phyloP scores from a whole-genome alignment of 2,888 invertebrate genomes.

The Entomobrya proxima region DNA sequence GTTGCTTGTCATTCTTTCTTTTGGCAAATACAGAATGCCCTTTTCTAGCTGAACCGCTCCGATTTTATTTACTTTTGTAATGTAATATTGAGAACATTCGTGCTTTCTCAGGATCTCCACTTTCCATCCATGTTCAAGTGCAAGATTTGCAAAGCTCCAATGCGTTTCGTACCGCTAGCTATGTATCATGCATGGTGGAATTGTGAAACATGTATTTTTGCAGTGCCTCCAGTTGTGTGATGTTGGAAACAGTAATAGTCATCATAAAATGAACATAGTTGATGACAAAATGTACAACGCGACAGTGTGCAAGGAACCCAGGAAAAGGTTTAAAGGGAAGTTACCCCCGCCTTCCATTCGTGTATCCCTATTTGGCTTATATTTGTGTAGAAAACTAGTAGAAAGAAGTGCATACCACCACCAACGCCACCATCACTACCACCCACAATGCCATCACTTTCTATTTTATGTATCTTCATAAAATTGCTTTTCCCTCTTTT shows the following conservation, averaged over 20 bases:
- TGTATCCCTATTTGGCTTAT: no score
- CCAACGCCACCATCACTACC: background rate
- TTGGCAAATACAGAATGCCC: background rate
- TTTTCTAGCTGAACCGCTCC: slow-evolving; percentile 26
- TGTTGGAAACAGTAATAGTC: background rate
- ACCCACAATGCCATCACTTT: slow-evolving; percentile 16
- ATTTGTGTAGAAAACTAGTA: no score
- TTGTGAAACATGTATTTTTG: no score
- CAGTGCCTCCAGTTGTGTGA: background rate
- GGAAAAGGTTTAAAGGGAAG: slow-evolving; percentile 19
- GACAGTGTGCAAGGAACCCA: background rate
- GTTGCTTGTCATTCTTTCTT: background rate
- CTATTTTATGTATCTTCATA: slow-evolving; percentile 17
- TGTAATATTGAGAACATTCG: slow-evolving; percentile 37
- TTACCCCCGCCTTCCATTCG: no score
- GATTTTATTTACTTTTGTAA: slow-evolving; percentile 62
- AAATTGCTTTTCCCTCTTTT: slow-evolving; percentile 13
- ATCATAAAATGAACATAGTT: slow-evolving; percentile 44
- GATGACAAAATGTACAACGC: background rate
- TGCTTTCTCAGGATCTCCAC: slow-evolving; percentile 8
- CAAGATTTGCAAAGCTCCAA: background rate
- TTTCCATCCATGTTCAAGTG: background rate
- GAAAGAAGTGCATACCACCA: background rate
- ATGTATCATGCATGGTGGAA: background rate
- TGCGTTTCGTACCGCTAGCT: background rate